Evolutionary conservation across 2,113 vertebrate species (phyloP).

Genomic region (Lagopus leucura): DNA sequence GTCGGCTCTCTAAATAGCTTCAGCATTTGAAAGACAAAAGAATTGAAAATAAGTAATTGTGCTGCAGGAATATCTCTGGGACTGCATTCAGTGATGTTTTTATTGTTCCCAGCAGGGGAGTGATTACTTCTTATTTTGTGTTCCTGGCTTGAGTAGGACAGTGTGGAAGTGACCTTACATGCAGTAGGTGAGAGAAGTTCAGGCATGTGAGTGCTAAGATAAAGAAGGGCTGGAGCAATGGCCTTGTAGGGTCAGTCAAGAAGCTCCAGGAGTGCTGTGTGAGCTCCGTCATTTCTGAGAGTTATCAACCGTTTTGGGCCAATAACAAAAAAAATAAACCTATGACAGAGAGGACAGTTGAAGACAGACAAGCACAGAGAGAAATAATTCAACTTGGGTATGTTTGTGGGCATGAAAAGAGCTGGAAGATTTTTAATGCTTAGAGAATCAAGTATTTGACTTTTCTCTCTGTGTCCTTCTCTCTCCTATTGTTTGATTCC

Average conservation of each 20-base stretch:
- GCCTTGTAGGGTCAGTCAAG: background rate
- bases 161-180: background rate
- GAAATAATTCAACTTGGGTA: background rate
- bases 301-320: too few relatives aligned
- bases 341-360: background rate
- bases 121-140: background rate
- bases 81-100: background rate
- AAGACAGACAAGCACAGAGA: background rate
- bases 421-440: background rate
- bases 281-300: background rate
- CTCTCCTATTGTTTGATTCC: background rate
- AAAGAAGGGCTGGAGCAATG: background rate
- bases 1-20: conserved; percentile 8
- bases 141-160: background rate
- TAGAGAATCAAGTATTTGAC: background rate
- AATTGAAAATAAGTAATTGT: background rate
- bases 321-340: too few relatives aligned
- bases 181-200: background rate
- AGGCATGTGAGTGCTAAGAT: background rate
- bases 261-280: background rate
- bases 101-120: background rate
- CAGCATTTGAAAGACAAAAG: background rate
- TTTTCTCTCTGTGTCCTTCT: background rate
- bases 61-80: conserved; percentile 4
- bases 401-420: background rate